Conservation (phyloP, 2,797 vertebrate genomes). For the Phataginus tricuspis region DNA sequence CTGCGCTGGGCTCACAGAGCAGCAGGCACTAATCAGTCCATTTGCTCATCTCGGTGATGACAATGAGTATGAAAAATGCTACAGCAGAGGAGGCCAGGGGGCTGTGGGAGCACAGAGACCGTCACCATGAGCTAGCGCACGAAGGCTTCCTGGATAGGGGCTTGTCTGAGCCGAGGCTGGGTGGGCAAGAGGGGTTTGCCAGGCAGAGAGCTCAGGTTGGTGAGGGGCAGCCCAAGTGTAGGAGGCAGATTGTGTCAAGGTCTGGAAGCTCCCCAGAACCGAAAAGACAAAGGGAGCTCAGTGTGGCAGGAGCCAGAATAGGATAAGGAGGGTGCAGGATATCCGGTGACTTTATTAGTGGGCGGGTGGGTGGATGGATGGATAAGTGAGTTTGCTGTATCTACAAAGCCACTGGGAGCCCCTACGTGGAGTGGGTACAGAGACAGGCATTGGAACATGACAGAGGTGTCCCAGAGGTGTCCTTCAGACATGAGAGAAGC, state of each 20-base stretch:
- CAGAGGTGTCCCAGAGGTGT: not conserved
- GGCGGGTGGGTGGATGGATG: not conserved
- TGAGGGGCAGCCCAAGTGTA: not conserved
- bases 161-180: not conserved
- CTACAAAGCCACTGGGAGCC: not conserved
- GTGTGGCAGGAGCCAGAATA: not conserved
- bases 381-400: not conserved
- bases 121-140: rapidly evolving
- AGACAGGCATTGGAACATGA: not conserved
- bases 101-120: not conserved
- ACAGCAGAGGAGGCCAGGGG: not conserved
- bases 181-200: not conserved
- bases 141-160: not conserved
- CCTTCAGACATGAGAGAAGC: not conserved
- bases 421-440: not conserved
- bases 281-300: not conserved
- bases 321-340: not conserved
- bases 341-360: not conserved
- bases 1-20: not conserved
- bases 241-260: not conserved
- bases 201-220: not conserved
- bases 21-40: not conserved
- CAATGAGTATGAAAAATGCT: not conserved
- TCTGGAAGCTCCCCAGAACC: not conserved
- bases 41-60: not conserved